These are phyloP conservation scores for Dromaius novaehollandiae DNA, from an alignment of 2,113 vertebrate genomes.

Conservation along the genomic window DNA sequence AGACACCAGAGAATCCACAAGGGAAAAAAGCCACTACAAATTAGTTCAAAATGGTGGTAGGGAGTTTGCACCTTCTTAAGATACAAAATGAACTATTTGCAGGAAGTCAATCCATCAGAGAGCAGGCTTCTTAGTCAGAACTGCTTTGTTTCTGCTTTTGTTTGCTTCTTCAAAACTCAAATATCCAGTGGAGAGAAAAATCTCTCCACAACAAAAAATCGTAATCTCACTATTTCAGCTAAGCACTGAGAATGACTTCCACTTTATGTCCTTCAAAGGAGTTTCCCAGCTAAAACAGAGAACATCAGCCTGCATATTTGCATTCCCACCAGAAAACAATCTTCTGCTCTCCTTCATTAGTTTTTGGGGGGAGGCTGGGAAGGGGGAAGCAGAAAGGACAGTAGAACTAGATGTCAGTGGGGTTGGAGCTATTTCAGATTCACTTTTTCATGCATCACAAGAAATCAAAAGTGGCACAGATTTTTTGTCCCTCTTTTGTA, in stretches of 20 bases:
- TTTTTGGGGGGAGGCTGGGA: not conserved
- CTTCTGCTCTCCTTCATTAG: not conserved
- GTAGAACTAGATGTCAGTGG: not conserved
- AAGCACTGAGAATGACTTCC: not conserved
- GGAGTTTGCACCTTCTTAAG: not conserved
- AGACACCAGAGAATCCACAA: not conserved
- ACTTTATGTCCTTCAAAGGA: not conserved
- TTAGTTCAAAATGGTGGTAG: not conserved
- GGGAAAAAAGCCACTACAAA: not conserved
- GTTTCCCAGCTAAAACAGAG: not conserved
- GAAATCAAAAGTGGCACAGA: slow-evolving; percentile 3
- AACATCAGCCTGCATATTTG: not conserved
- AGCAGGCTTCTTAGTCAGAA: not conserved
- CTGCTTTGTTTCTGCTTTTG: not conserved
- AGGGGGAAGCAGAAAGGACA: not conserved
- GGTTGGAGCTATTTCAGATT: not conserved
- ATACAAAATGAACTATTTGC: not conserved
- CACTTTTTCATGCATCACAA: not conserved
- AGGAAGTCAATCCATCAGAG: not conserved
- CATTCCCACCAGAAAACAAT: not conserved
- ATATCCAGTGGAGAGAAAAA: not conserved
- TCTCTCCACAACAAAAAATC: not conserved
- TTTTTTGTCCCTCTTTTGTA: slow-evolving; percentile 44
- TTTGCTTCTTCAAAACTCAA: not conserved
- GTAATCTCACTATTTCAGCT: not conserved